A percentile compares a stretch with the other conserved stretches of the same genome.
Conservation (phyloP, 2,797 vertebrate species). For the Sebastiscus albofasciatus region DNA sequence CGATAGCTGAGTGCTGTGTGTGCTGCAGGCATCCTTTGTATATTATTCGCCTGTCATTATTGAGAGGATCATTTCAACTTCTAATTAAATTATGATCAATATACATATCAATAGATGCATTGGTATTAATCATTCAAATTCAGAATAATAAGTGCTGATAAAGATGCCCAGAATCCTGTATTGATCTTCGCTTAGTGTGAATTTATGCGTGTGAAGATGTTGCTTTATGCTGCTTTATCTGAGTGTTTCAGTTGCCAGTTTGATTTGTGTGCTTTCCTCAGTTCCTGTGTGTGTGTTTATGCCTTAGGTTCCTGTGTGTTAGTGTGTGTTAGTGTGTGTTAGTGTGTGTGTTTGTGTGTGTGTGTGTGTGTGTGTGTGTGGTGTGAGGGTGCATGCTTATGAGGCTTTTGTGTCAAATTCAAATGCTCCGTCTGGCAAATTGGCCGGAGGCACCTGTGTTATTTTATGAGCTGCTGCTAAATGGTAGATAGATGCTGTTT, state of each 20-base stretch:
- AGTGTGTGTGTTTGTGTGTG: not conserved
- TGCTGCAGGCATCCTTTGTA: not conserved
- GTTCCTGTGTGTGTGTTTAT: conserved; percentile 1
- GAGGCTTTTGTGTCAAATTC: conserved; percentile 58
- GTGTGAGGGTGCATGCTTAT: conserved; percentile 43
- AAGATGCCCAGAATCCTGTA: not conserved
- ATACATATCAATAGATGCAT: not conserved
- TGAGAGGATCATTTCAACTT: not conserved
- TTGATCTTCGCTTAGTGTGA: not conserved
- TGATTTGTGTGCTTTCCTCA: not conserved
- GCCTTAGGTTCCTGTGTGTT: not conserved
- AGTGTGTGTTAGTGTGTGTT: not conserved
- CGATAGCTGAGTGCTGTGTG: not conserved
- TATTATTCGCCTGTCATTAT: not conserved
- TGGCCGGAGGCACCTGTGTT: conserved; percentile 39
- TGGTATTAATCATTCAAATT: not conserved
- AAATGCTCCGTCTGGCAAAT: conserved; percentile 53
- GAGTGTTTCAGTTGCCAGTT: conserved; percentile 4
- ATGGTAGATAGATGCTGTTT: conserved; percentile 44
- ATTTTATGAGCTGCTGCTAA: conserved; percentile 62
- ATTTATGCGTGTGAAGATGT: conserved; percentile 17
- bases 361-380: not conserved
- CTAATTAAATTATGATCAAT: not conserved
- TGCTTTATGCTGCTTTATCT: conserved; percentile 12
- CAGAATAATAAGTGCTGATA: not conserved